These are phyloP conservation scores for Strigamia maritima DNA, from an alignment of 2,888 invertebrate species.

Conservation along the genomic window DNA sequence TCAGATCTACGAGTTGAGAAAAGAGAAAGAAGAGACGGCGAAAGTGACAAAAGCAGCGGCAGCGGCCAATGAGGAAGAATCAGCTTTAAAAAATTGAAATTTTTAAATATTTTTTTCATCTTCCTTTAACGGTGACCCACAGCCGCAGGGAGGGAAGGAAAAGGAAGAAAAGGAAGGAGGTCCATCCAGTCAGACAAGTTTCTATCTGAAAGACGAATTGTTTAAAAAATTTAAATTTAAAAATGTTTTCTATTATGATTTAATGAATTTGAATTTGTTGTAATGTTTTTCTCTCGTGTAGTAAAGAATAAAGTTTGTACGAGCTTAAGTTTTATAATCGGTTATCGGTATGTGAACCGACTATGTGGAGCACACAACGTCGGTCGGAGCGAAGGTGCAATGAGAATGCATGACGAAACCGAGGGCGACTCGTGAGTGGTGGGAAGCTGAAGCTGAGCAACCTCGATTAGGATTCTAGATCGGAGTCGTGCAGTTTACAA, in stretches of 20 bases:
- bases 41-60: background rate
- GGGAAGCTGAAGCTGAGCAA: conserved; percentile 11
- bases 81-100: background rate
- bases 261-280: no score
- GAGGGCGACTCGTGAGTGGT: background rate
- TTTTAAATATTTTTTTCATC: background rate
- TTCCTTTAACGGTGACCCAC: conserved; percentile 12
- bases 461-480: background rate
- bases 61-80: background rate
- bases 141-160: conserved; percentile 9
- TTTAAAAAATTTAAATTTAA: background rate
- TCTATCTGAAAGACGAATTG: background rate
- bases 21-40: background rate
- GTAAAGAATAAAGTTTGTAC: no score
- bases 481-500: background rate
- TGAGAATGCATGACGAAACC: conserved; percentile 12
- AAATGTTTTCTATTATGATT: background rate
- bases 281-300: no score
- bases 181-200: background rate
- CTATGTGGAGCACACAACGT: background rate
- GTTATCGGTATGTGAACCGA: no score
- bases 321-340: no score
- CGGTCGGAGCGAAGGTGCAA: background rate
- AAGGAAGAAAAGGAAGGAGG: no score
- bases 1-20: conserved; percentile 57